phyloP scores from a whole-genome alignment of 2,113 vertebrate species.

The Girardinichthys multiradiatus region DNA sequence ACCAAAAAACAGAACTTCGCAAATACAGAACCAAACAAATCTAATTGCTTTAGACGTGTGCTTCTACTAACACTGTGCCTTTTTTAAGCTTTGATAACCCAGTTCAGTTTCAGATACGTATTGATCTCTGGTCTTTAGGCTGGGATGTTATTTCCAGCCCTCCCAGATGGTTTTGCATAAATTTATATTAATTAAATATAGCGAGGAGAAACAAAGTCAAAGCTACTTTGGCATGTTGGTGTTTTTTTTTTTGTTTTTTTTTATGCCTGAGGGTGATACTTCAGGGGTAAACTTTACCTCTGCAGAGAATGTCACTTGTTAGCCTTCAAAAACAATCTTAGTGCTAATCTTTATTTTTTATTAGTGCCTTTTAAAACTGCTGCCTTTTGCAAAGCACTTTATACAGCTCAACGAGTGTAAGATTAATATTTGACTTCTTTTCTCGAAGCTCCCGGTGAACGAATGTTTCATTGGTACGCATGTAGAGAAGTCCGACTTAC shows the following conservation, averaged over 20 bases:
- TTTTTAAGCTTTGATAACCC: slow-evolving; percentile 56
- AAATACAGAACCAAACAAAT: slow-evolving; percentile 49
- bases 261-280: slow-evolving; percentile 41
- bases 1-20: slow-evolving; percentile 34
- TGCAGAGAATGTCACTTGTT: slow-evolving; percentile 38
- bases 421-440: slow-evolving; percentile 31
- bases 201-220: slow-evolving; percentile 24
- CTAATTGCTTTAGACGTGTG: slow-evolving; percentile 18
- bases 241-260: slow-evolving; percentile 7
- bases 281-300: slow-evolving; percentile 9
- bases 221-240: slow-evolving; percentile 22
- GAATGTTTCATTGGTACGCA: slow-evolving; percentile 55
- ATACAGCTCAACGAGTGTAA: slow-evolving; percentile 60
- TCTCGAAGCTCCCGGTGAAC: slow-evolving; percentile 36
- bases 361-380: slow-evolving; percentile 78
- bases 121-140: slow-evolving; percentile 27
- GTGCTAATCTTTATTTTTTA: slow-evolving; percentile 57
- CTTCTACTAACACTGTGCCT: slow-evolving; percentile 65
- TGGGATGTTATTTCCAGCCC: slow-evolving; percentile 23
- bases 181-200: slow-evolving; percentile 22
- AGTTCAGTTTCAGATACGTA: slow-evolving; percentile 29
- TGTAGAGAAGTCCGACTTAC: slow-evolving; percentile 24
- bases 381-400: slow-evolving; percentile 80
- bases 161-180: slow-evolving; percentile 18
- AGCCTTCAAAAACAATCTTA: slow-evolving; percentile 63